phyloP scores from a whole-genome alignment of 2,888 invertebrate species.

The Agonopterix arenella region DNA sequence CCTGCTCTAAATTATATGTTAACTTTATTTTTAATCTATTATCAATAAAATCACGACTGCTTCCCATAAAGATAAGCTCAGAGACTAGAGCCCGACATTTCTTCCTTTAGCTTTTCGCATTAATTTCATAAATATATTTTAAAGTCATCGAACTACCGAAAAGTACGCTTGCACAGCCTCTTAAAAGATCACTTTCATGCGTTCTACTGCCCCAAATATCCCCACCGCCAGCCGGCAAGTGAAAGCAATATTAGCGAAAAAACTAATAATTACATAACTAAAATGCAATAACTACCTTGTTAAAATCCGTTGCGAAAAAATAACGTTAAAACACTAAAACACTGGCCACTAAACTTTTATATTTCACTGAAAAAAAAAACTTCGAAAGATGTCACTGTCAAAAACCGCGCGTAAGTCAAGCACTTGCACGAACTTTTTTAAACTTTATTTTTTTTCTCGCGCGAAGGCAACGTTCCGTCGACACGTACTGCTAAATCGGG shows the following conservation, averaged over 20 bases:
- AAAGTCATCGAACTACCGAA: too few species aligned
- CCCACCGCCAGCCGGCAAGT: slow-evolving; percentile 27
- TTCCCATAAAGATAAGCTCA: too few species aligned
- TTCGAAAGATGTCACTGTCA: slow-evolving; percentile 23
- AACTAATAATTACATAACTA: slow-evolving; percentile 44
- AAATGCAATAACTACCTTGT: slow-evolving; percentile 27
- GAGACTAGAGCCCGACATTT: too few species aligned
- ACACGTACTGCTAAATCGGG: slow-evolving; percentile 29
- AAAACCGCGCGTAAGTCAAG: slow-evolving; percentile 20
- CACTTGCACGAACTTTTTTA: slow-evolving; percentile 4
- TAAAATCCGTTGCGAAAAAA: slow-evolving; percentile 15
- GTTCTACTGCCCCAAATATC: slow-evolving; percentile 45
- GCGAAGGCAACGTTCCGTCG: slow-evolving; percentile 8
- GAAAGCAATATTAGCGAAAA: slow-evolving; percentile 48
- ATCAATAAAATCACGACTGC: too few species aligned
- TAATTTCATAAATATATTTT: too few species aligned
- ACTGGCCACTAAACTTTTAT: slow-evolving; percentile 16
- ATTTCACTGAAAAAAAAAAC: slow-evolving; percentile 16
- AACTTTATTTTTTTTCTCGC: slow-evolving; percentile 12
- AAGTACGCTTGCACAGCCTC: neutral
- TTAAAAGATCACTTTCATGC: slow-evolving; percentile 35
- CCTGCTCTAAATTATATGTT: too few species aligned
- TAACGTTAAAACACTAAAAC: slow-evolving; percentile 11
- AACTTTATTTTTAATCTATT: too few species aligned
- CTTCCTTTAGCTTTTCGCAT: too few species aligned